Base-by-base conservation (phyloP, 2,888 invertebrate genomes). In the Gandaritis pyraliata region DNA sequence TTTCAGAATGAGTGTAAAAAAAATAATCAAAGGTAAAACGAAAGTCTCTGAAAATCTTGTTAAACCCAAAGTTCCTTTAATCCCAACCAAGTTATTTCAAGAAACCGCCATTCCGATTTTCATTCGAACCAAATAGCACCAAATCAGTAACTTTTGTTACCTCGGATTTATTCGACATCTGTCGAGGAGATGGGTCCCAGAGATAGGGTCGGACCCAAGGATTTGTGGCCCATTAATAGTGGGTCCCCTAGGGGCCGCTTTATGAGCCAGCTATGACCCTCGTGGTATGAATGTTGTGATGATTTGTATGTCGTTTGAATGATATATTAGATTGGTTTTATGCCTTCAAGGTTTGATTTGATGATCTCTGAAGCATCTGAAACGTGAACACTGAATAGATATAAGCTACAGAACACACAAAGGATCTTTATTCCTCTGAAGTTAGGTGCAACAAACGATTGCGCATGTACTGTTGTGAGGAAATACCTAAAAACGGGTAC, bases 191-290 rank as follows among this genome's bases (percentile, higher is more conserved):
- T 71, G 66, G 72, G 72, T 61, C 63, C 56, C 61, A 51, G 30
- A 57, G 71, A 72, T 71, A 73, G 64, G 62, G 11, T 43, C 46
- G 52, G 59, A 58, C 64, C 63, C 50, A 48, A 56, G 69, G 71
- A 72, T 71, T 72, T 74, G 73, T 74, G 69, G 70, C 53, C 68
- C 61, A 64, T 68, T 68, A 68, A 66, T 66, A 65, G 63, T 53
- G 49, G 51, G 39, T 13, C 60, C 61, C 70, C 54, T 43, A 51
- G 65, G 62, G 53, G 53, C 48, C 57, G 41, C n/a, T 67, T 67
- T 71, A 71, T 67, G 66, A 62, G 59, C 39, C 60, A 60, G 64
- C 65, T 67, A 69, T 69, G 69, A 64, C 54, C 51, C 51, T 47
- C 55, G 56, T 61, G 67, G 64, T 68, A 66, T 67, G 65, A 70